A percentile compares a stretch with the other conserved stretches of the same genome.
Conservation (phyloP, 2,113 vertebrate species). For the Peromyscus polionotus region DNA sequence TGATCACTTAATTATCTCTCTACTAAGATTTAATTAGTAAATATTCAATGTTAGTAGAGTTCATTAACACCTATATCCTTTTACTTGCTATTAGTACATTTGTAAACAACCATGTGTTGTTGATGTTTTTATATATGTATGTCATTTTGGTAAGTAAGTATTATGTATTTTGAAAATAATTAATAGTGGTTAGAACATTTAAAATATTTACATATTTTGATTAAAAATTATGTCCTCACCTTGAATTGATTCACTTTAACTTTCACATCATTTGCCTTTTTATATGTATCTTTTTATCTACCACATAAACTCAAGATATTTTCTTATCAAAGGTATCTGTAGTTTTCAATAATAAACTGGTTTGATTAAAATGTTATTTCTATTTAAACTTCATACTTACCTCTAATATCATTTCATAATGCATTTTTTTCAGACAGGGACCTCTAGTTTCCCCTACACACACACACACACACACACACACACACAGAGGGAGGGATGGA, state of each 20-base stretch:
- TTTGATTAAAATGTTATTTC: no score
- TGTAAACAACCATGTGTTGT: background rate
- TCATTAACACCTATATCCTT: background rate
- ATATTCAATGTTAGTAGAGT: background rate
- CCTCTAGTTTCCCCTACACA: no score
- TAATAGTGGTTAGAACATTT: no score
- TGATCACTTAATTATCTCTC: background rate
- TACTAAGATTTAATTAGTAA: background rate
- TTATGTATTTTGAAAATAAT: background rate
- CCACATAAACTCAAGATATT: no score
- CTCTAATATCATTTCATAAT: no score
- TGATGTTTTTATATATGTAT: background rate
- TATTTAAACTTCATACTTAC: no score
- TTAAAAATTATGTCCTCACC: background rate
- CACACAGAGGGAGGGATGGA: no score
- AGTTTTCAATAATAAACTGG: no score
- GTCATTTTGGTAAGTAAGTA: background rate
- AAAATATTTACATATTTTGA: no score
- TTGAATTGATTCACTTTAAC: background rate
- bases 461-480: no score
- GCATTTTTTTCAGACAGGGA: no score
- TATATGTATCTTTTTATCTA: background rate
- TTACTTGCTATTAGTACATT: background rate
- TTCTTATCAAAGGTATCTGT: no score
- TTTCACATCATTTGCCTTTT: background rate